Evolutionary conservation across 1,140 invertebrate genomes (phyloP), one percentile per base, ranked within the genome.

Genomic region (Habropoda laboriosa): DNA sequence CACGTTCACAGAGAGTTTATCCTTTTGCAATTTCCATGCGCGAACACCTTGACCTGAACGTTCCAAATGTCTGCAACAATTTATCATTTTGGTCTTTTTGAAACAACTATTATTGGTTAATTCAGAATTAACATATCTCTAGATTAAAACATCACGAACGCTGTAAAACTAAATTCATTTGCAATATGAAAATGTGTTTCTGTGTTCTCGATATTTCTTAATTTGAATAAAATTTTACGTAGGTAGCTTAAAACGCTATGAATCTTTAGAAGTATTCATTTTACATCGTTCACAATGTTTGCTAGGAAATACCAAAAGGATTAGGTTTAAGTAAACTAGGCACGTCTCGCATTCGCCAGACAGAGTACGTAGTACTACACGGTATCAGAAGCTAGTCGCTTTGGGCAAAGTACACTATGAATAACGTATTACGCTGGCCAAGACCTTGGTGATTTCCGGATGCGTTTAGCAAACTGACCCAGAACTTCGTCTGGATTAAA

Each of bases 401-500:
- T 49, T 64, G 64, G 42, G 53, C 78, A 53, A 75, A 75, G 60
- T 80, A 42, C 53, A 21, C 42, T 47, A 60, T 75, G 63, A 80
- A 80, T 67, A 75, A 80, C 45, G 32, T 42, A 64, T 49, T 16
- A 58, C 18, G 18, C 13, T 55, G 42, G n/a, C 60, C 68, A 18
- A 79, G 77, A 73, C 68, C 68, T 79, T 79, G 77, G 53, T 30
- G 68, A 47, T 58, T 64, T 74, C 77, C 66, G 21, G 16, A n/a
- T 53, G 18, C 13, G 21, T 72, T n/a, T 47, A 64, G n/a, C n/a
- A 1, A 63, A 64, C 21, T 58, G 58, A 79, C 49, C 49, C 27
- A 73, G 70, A 79, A 63, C 32, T 55, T 72, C 10, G 6, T 57
- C 12, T 13, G 40, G 57, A 61, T 57, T 55, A 79, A 61, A 35